Evolutionary conservation across 1,140 invertebrate genomes (phyloP), one percentile per base, ranked within the genome.

Genomic region (Vanessa tameamea): DNA sequence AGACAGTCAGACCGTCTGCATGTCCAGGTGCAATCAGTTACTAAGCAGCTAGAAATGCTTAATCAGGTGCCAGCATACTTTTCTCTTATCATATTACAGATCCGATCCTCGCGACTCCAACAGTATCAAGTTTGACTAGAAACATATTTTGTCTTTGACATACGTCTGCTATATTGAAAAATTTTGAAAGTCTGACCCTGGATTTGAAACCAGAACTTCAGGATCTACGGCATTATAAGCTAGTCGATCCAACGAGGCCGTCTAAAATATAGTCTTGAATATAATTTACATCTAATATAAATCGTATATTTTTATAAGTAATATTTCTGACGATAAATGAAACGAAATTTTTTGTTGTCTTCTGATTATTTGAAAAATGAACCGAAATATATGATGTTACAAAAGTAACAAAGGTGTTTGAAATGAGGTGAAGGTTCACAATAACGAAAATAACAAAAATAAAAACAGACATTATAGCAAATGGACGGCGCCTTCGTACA

Each of bases 21-120:
- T 82, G 83, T 87, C 82, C 87, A 90, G 87, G 86, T 89, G 84
- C 57, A 69, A 74, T 74, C 59, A 74, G 72, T 63, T 55, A 31
- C 59, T 51, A 20, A 59, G 47, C 13, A 26, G 23, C 57, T 69
- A 69, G 48, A 61, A 37, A 11, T 61, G 31, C 12, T 61, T 61
- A 61, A 61, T 31, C 57, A 31, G 26, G 15, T 15, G 26, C 0
- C 14, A 15, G 31, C 14, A 57, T 16, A 14, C 14, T 61, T 37
- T 61, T 37, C 0, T n/a, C n/a, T 8, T 13, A 6, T 43, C 9
- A 43, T 43, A 43, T 9, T 43, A 43, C 37, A 43, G 7, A 6
- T 3, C 37, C 9, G 8, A 9, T 9, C 1, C 37, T 43, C 7
- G 31, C 7, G 7, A 37, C 7, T 37, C 3, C 31, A 37, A 9